Evolutionary conservation across 2,113 vertebrate species (phyloP), one percentile per base, ranked within the genome.

Genomic region (Sinocyclocheilus rhinocerous): DNA sequence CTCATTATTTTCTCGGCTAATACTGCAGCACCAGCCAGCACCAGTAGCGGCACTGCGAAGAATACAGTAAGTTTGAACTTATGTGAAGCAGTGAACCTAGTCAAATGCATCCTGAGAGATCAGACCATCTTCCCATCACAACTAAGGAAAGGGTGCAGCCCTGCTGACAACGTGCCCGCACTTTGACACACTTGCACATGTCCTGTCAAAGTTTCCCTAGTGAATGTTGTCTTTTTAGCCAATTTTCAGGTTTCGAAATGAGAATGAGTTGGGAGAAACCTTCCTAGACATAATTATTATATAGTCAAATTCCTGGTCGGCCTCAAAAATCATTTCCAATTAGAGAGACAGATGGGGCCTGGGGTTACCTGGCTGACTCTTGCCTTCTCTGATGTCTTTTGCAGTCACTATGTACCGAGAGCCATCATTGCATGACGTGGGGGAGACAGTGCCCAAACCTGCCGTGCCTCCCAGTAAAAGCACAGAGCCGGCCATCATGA

Each of bases 331-430:
- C 4, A 16, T 29, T 36, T 26, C 18, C 29, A 67, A 59, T 39
- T 22, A 75, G 57, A 73, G 39, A 42, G 48, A 55, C 11, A 52
- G 65, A 52, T 67, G 52, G 83, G 36, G 24, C 22, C 36, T 63
- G 22, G 1, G 22, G 61, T 70, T 70, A 80, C 16, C 42, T 85
- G 65, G 39, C 81, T 61, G 24, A 83, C 6, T 22, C 22, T 16
- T 85, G 1, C 85, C 76, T 89, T 29, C 82, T 72, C 73, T 88
- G 22, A 45, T 84, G 86, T 92, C 24, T 0, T 86, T 61, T 59
- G 61, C 90, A 99, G 98, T 99, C 92, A 97, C 98, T 95, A 99
- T 99, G 98, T 99, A 99, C 93, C 96, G 98, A 95, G 98, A 99
- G 96, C 98, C 98, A 87, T 99, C 98, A 85, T 95, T 99, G 96